Evolutionary conservation across 2,113 vertebrate genomes (phyloP).

Genomic region (Origma solitaria): DNA sequence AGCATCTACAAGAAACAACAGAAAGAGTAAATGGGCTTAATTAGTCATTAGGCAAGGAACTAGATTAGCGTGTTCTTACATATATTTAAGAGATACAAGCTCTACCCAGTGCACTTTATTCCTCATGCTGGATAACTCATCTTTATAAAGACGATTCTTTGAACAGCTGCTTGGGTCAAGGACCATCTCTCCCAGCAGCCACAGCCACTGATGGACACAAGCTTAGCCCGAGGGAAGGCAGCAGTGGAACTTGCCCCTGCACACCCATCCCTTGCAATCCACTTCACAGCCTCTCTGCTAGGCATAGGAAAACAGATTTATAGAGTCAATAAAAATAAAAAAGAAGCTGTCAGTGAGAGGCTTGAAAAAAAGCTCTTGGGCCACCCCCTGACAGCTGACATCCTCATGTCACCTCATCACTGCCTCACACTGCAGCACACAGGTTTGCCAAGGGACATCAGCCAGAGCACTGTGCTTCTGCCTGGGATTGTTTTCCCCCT

Average conservation of each 20-base stretch:
- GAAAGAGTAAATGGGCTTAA: constrained; percentile 38
- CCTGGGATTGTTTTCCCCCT: not conserved
- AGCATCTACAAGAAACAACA: not conserved
- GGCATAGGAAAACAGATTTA: not conserved
- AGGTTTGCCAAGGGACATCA: not conserved
- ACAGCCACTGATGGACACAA: not conserved
- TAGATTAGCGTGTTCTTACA: not conserved
- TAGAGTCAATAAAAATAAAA: not conserved
- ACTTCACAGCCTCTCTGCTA: not conserved
- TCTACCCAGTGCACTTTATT: not conserved
- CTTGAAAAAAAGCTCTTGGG: not conserved
- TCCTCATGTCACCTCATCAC: not conserved
- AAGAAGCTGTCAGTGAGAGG: not conserved
- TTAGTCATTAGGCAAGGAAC: constrained; percentile 21
- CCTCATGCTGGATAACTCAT: not conserved
- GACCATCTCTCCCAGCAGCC: not conserved
- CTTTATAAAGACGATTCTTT: not conserved
- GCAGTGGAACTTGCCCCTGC: not conserved
- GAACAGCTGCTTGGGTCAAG: not conserved
- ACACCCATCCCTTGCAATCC: not conserved
- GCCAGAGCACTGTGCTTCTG: not conserved
- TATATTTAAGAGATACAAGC: not conserved
- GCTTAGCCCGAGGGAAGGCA: not conserved
- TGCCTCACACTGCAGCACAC: not conserved
- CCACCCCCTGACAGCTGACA: not conserved